Evolutionary conservation across 1,140 invertebrate genomes (phyloP).

Genomic region (Drosophila miranda): DNA sequence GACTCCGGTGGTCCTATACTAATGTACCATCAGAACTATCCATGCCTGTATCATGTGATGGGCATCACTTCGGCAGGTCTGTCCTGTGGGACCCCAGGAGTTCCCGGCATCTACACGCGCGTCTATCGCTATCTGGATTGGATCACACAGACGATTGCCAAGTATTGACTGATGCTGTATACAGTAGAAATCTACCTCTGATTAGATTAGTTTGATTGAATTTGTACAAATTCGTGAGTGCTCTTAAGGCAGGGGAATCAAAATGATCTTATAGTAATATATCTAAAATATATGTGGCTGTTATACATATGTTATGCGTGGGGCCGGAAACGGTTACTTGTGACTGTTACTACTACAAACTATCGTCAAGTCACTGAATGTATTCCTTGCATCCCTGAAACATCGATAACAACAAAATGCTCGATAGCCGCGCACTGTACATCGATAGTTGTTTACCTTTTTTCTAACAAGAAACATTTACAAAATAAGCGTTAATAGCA

Average conservation of each 20-base stretch:
- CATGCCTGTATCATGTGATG: constrained; percentile 73
- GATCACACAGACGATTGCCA: constrained; percentile 45
- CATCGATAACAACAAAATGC: constrained; percentile 9
- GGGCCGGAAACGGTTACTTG: no score
- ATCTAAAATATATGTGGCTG: no score
- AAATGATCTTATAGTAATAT: no score
- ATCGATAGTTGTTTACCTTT: constrained; percentile 52
- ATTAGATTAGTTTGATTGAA: background rate
- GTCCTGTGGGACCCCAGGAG: constrained; percentile 55
- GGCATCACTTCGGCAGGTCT: constrained; percentile 71
- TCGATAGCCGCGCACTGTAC: constrained; percentile 4
- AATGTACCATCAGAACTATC: constrained; percentile 55
- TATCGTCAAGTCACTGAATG: no score
- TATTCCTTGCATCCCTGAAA: constrained; percentile 3
- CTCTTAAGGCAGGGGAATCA: no score
- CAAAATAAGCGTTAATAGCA: constrained; percentile 38
- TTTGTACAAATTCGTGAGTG: no score
- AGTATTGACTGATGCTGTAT: constrained; percentile 7
- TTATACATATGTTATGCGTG: no score
- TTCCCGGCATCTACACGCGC: constrained; percentile 72
- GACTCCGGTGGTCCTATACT: constrained; percentile 76
- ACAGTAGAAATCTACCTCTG: background rate
- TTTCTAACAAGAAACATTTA: constrained; percentile 25
- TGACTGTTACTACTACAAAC: no score
- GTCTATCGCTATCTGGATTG: constrained; percentile 73